Conservation (phyloP, 2,113 vertebrate genomes). For the Anhinga rufa region DNA sequence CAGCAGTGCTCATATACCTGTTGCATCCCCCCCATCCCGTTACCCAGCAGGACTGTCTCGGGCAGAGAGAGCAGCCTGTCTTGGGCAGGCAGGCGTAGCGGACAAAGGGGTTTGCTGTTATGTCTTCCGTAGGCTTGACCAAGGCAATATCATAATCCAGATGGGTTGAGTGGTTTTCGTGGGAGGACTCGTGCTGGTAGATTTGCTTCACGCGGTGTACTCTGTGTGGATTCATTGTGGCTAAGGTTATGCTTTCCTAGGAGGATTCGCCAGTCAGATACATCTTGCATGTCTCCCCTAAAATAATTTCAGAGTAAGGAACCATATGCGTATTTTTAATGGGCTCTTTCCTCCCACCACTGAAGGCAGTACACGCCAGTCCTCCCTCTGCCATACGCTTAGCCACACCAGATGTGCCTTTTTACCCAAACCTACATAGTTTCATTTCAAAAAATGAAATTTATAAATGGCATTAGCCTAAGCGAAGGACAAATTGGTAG, state of each 20-base stretch:
- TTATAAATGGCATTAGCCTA: not conserved
- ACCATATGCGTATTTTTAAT: not conserved
- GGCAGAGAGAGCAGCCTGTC: constrained; percentile 65
- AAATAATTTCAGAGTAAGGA: not conserved
- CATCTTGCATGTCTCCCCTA: constrained; percentile 75
- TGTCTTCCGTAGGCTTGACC: constrained; percentile 68
- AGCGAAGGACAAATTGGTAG: not conserved
- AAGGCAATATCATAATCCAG: constrained; percentile 76
- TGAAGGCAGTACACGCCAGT: not conserved
- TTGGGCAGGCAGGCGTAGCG: constrained; percentile 75
- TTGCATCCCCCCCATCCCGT: constrained; percentile 73
- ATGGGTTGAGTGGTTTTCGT: constrained; percentile 68
- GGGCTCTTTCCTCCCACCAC: not conserved
- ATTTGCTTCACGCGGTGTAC: constrained; percentile 67
- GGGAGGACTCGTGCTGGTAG: constrained; percentile 75
- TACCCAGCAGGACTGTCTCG: constrained; percentile 74
- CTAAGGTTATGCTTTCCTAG: constrained; percentile 77
- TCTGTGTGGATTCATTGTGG: constrained; percentile 63
- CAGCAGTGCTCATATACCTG: constrained; percentile 14
- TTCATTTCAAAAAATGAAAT: not conserved
- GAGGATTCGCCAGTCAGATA: constrained; percentile 72
- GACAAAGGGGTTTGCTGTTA: constrained; percentile 66
- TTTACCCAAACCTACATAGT: not conserved
- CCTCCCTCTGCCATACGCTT: not conserved
- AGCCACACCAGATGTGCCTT: not conserved